Evolutionary conservation across 2,113 vertebrate genomes (phyloP), one percentile per base, ranked within the genome.

Genomic region (Pterocles gutturalis): DNA sequence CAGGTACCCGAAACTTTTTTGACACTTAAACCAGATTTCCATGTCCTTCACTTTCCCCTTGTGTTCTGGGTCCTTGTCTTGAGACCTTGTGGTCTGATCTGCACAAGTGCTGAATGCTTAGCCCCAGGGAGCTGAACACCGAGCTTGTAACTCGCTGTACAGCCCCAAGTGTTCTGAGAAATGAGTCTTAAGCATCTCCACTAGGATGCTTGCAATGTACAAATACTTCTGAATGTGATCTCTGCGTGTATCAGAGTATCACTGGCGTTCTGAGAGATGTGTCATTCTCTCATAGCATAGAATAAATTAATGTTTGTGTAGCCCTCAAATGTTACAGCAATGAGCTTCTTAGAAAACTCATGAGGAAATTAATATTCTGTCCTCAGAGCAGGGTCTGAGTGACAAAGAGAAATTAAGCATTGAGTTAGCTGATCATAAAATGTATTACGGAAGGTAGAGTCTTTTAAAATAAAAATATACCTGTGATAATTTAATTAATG

Each of bases 291-390:
- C 82, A 71, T 75, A 96, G 90, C 83, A 90, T 66, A 54, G 88
- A 92, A 83, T 95, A 87, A 94, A 96, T 81, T 64, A 92, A 83
- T 83, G 60, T 90, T 96, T 94, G 69, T 87, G 65, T 76, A 81
- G 86, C 60, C 73, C 60, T 89, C 62, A 25, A 21, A 49, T 28
- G 14, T 45, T 90, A 65, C 83, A 78, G 64, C 0, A 1, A 92
- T 51, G 76, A 92, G 43, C 72, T 81, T 91, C 76, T 73, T 55
- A 28, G 83, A 62, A 89, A 96, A 75, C 91, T 89, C 94, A 51
- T 17, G 93, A 84, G 95, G 51, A 96, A 87, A 94, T 97, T 90
- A 92, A 71, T 86, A 94, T 97, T 96, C 94, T 82, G 53, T 89
- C 64, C 77, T 96, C 77, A 87, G 86, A 78, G 16, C 43, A 77